Percentiles rank a stretch among this genome's conserved stretches.
phyloP scores from a whole-genome alignment of 2,797 vertebrate genomes.

The Streptopelia turtur region DNA sequence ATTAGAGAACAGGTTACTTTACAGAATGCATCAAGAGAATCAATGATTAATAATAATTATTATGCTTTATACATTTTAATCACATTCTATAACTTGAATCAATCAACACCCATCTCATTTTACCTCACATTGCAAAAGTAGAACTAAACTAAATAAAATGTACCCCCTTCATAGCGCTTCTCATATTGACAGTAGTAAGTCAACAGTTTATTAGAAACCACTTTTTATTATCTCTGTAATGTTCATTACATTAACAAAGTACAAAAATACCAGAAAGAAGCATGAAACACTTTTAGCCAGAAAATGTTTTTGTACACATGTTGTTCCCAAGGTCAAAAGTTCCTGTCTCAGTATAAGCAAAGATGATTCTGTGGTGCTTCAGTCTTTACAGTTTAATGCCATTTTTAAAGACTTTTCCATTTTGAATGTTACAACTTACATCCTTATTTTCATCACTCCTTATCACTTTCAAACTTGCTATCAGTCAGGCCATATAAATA shows the following conservation, averaged over 20 bases:
- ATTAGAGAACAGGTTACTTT: not conserved
- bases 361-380: not conserved
- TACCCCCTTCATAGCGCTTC: not conserved
- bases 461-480: not conserved
- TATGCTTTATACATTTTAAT: not conserved
- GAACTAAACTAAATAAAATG: not conserved
- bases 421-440: not conserved
- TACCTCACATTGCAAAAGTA: not conserved
- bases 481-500: not conserved
- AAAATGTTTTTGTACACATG: not conserved
- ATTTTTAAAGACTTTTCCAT: not conserved
- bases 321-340: not conserved
- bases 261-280: not conserved
- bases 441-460: not conserved
- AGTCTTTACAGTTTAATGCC: not conserved
- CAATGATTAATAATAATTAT: not conserved
- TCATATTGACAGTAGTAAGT: not conserved
- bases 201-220: not conserved
- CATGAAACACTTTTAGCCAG: not conserved
- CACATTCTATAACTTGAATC: not conserved
- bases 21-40: not conserved
- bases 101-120: not conserved
- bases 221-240: not conserved
- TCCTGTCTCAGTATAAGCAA: not conserved
- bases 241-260: not conserved